Evolutionary conservation across 2,113 vertebrate genomes (phyloP), one percentile per base, ranked within the genome.

Genomic region (Siphamia tubifer): DNA sequence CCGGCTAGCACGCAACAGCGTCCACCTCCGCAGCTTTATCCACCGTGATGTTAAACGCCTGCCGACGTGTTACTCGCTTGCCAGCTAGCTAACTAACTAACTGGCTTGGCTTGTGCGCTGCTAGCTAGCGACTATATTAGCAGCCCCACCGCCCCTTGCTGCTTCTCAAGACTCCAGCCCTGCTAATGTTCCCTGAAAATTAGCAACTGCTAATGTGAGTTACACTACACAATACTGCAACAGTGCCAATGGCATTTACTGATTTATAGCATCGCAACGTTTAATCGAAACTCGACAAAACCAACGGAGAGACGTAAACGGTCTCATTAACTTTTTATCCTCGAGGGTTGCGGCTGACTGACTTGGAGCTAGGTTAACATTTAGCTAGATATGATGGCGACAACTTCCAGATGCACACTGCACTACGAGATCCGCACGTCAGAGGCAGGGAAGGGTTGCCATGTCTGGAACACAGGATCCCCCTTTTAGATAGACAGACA

Each of bases 361-460:
- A 68, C 65, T 58, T 53, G 4, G 2, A 16, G 52, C 60, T 62
- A 82, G 69, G 24, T 65, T 23, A 15, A 64, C 36, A 64, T 57
- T 55, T 69, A 76, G 68, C 66, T 36, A 23, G 34, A 66, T 31
- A 68, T 70, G 81, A 85, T 80, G 83, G 74, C 88, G 86, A 84
- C 77, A 75, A 74, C 72, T 73, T 69, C 71, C 78, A 81, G 68
- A 77, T 64, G 74, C 78, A 76, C 66, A 52, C 54, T 52, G 68
- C 71, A 10, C 66, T 27, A 20, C 11, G 8, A 68, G 32, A 54
- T 4, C 34, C 2, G 9, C 0, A 67, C 73, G 75, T 72, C 72
- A 64, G 11, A 65, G 52, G 8, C 6, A 1, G 20, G 16, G 1
- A 0, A 0, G n/a, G 72, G 82, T 87, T 84, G 87, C 87, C 87